Evolutionary conservation across 2,797 vertebrate genomes (phyloP), one percentile per base, ranked within the genome.

Genomic region (Semotilus atromaculatus): DNA sequence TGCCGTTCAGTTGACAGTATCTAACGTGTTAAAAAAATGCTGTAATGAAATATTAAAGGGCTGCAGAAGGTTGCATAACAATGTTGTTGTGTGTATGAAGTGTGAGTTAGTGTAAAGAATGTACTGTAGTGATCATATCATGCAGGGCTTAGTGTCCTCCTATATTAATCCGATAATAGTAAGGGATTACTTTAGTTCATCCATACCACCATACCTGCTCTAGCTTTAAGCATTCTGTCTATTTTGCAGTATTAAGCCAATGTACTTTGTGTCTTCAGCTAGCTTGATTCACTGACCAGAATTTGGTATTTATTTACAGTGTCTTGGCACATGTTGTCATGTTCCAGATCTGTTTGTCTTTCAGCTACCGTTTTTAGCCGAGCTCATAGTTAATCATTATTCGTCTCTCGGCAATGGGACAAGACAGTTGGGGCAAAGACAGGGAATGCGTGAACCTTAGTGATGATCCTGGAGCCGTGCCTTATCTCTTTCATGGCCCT

Each of bases 381-480:
- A 87, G 78, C 48, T 80, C 48, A 72, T 72, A 45, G 87, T 90
- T 88, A 88, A 88, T 90, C 75, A 87, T 90, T 90, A 70, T 72
- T 76, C 64, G 82, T 88, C 79, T 90, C 53, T 88, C 40, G 10
- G 83, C 74, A 71, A 36, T 81, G 11, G 36, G 83, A 77, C 75
- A 67, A 68, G 80, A 83, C 26, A 48, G 64, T 38, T 48, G 21
- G 67, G 72, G 45, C 62, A 71, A 66, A 80, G 75, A 81, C 43
- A 3, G 18, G n/a, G 40, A 81, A 87, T 78, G 55, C 48, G 45
- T 76, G 43, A 87, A 64, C 78, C 55, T 66, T n/a, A 72, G 26
- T 5, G 7, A 75, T 73, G 23, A 51, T 60, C 60, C n/a, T 80
- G 62, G 72, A 85, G 67, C 23, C 3, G 1, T 75, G 13, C 31